Evolutionary conservation across 2,113 vertebrate species (phyloP).

Genomic region (Hepsetus odoe): DNA sequence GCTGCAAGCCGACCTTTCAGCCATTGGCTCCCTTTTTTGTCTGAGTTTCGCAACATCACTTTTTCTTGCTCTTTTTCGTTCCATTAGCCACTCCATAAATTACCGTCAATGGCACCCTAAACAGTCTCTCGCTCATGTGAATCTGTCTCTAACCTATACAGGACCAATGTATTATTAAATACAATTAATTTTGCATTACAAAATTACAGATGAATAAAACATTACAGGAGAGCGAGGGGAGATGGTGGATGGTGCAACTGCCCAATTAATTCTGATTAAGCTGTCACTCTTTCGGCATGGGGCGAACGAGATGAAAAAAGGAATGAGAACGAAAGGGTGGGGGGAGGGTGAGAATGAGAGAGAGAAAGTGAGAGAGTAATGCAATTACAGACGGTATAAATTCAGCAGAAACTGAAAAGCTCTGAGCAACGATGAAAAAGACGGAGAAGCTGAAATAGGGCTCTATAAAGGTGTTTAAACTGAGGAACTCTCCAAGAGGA

Average conservation of each 20-base stretch:
- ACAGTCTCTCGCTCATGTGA: conserved; percentile 45
- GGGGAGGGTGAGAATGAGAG: neutral
- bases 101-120: conserved; percentile 43
- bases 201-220: conserved; percentile 65
- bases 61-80: conserved; percentile 14
- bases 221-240: conserved; percentile 49
- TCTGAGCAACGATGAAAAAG: neutral
- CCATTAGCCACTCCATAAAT: conserved; percentile 41
- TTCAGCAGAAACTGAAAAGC: conserved; percentile 16
- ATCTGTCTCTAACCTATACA: conserved; percentile 53
- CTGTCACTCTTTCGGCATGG: conserved; percentile 54
- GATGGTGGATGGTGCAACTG: conserved; percentile 55
- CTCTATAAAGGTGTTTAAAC: conserved; percentile 2
- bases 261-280: conserved; percentile 66
- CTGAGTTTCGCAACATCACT: neutral
- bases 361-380: neutral
- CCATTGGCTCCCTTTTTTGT: neutral
- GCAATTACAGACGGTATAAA: conserved; percentile 52
- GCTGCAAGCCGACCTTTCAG: neutral
- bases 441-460: conserved; percentile 8
- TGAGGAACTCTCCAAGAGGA: neutral
- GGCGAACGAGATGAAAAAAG: conserved; percentile 47
- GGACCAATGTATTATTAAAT: conserved; percentile 64
- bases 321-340: neutral
- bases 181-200: conserved; percentile 66